A percentile compares a stretch with the other conserved stretches of the same genome.
phyloP scores from a whole-genome alignment of 2,797 vertebrate species.

The Vultur gryphus region DNA sequence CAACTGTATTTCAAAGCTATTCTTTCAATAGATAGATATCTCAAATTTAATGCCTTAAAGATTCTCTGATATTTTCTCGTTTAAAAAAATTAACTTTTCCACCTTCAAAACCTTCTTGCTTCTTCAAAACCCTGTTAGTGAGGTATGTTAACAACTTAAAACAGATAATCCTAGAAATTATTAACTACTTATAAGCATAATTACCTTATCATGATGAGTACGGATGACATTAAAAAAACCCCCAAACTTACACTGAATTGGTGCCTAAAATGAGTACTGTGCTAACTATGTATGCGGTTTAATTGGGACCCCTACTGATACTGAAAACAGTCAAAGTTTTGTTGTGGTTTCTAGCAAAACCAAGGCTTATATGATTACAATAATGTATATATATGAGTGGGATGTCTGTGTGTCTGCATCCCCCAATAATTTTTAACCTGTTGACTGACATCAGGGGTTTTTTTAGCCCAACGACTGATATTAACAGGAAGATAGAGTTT shows the following conservation, averaged over 20 bases:
- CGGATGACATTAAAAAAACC: neutral
- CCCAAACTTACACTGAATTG: neutral
- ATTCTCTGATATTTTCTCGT: neutral
- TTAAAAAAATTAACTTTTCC: neutral
- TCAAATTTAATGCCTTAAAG: neutral
- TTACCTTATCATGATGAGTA: neutral
- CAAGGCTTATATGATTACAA: neutral
- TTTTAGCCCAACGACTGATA: neutral
- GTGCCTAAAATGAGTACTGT: neutral
- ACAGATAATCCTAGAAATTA: neutral
- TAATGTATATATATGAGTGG: neutral
- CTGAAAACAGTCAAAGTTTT: neutral
- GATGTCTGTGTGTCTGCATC: neutral
- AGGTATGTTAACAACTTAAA: neutral
- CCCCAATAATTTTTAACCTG: neutral
- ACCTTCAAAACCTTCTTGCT: neutral
- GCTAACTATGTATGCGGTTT: neutral
- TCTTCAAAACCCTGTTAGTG: neutral
- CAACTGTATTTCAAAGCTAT: constrained; percentile 14
- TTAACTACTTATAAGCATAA: neutral
- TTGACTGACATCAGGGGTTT: neutral
- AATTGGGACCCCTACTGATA: neutral
- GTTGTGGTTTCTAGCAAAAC: neutral
- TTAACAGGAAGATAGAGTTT: neutral
- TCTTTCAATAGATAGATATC: neutral